A percentile compares a stretch with the other conserved stretches of the same genome.
These are phyloP conservation scores for Drosophila pegasa DNA, from an alignment of 2,888 invertebrate genomes.

Conservation along the genomic window DNA sequence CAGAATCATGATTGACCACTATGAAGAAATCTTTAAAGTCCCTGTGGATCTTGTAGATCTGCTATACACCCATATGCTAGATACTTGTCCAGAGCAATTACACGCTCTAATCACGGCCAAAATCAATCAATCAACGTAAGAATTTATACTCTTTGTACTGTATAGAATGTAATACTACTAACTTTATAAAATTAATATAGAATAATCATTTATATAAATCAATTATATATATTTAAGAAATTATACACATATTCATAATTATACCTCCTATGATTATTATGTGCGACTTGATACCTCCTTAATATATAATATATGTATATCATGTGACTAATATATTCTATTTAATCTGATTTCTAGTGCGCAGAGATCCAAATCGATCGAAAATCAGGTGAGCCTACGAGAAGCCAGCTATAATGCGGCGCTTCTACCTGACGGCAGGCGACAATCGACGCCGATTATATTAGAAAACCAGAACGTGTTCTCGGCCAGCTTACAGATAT, in stretches of 20 bases:
- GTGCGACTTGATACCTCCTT: too few species aligned
- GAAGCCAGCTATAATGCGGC: not conserved
- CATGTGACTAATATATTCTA: not conserved
- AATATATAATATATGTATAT: not conserved
- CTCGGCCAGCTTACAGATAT: slow-evolving; percentile 93
- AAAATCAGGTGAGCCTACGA: not conserved
- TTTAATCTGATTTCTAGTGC: slow-evolving; percentile 1
- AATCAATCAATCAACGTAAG: slow-evolving; percentile 39
- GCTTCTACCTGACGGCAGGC: slow-evolving; percentile 81
- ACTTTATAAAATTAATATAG: not conserved
- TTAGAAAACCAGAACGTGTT: slow-evolving; percentile 86
- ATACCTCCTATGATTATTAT: too few species aligned
- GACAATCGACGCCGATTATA: slow-evolving; percentile 87
- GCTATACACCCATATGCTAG: slow-evolving; percentile 93
- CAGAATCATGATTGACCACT: slow-evolving; percentile 89
- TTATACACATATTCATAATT: too few species aligned
- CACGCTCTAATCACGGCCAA: slow-evolving; percentile 86
- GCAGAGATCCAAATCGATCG: slow-evolving; percentile 1
- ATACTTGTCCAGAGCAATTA: slow-evolving; percentile 92
- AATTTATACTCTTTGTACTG: not conserved
- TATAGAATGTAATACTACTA: not conserved
- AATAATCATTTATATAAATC: too few species aligned
- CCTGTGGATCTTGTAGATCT: slow-evolving; percentile 94
- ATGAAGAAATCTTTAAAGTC: slow-evolving; percentile 90
- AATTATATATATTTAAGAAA: too few species aligned